Evolutionary conservation across 2,113 vertebrate genomes (phyloP).

Genomic region (Brienomyrus longianalis): DNA sequence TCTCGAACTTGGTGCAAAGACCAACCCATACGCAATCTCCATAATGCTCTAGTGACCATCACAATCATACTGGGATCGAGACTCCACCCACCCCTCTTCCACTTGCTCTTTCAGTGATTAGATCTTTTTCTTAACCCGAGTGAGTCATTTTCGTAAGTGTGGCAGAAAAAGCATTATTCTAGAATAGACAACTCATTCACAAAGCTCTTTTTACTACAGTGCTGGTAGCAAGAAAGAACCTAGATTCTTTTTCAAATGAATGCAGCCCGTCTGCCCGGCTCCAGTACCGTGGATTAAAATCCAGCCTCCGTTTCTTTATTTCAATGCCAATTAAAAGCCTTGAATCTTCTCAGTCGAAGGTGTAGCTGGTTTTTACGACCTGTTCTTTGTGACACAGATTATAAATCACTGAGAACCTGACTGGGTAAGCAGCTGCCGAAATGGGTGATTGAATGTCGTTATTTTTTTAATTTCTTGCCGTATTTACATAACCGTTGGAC

Average conservation of each 20-base stretch:
- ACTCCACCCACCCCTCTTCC: background rate
- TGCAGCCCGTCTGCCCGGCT: background rate
- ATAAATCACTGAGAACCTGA: background rate
- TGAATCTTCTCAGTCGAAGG: background rate
- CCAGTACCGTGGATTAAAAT: background rate
- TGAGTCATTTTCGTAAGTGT: background rate
- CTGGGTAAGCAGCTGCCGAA: background rate
- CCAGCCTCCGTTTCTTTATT: background rate
- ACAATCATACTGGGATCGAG: background rate
- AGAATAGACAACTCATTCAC: background rate
- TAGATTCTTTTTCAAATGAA: background rate
- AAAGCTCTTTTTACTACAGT: background rate
- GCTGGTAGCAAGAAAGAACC: background rate
- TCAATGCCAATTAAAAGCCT: background rate
- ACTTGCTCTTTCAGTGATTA: background rate
- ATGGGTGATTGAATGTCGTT: background rate
- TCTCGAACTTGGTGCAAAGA: background rate
- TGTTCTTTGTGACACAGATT: background rate
- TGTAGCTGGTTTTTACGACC: background rate
- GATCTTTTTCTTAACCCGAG: background rate
- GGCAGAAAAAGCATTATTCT: background rate
- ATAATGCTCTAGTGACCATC: background rate
- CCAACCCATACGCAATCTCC: background rate
- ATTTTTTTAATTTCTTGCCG: background rate
- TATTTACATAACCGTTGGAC: background rate